Percentiles rank a stretch among this genome's conserved stretches.
These are phyloP conservation scores for Lophius americanus DNA, from an alignment of 2,797 vertebrate species.

Conservation along the genomic window DNA sequence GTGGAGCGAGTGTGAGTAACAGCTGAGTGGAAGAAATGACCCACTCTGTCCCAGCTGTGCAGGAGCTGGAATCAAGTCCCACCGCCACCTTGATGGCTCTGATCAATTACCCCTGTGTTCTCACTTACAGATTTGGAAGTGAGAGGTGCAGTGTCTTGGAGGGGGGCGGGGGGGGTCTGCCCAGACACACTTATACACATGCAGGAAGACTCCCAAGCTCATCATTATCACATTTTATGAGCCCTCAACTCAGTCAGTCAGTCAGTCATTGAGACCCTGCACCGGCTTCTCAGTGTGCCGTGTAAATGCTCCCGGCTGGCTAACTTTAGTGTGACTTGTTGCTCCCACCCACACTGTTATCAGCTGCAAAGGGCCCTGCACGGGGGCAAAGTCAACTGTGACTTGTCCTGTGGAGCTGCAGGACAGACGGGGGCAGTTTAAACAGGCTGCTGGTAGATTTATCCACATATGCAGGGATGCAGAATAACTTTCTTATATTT, in stretches of 20 bases:
- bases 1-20: slow-evolving; percentile 70
- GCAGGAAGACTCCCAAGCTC: slow-evolving; percentile 62
- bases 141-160: slow-evolving; percentile 53
- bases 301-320: slow-evolving; percentile 64
- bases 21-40: slow-evolving; percentile 53
- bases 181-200: slow-evolving; percentile 55
- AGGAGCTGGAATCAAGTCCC: slow-evolving; percentile 48
- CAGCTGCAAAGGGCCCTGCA: slow-evolving; percentile 47
- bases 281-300: slow-evolving; percentile 60
- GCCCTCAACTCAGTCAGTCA: slow-evolving; percentile 55
- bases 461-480: neutral
- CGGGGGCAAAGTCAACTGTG: slow-evolving; percentile 73
- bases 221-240: slow-evolving; percentile 77
- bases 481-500: neutral
- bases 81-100: slow-evolving; percentile 37
- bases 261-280: slow-evolving; percentile 58
- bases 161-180: slow-evolving; percentile 40
- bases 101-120: slow-evolving; percentile 61
- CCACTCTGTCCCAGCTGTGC: slow-evolving; percentile 52
- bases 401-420: slow-evolving; percentile 45
- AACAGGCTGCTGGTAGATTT: slow-evolving; percentile 27
- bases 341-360: slow-evolving; percentile 64
- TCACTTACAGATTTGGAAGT: slow-evolving; percentile 56
- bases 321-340: slow-evolving; percentile 57
- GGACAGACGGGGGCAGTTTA: slow-evolving; percentile 45